Base-by-base conservation (phyloP, 2,113 vertebrate genomes). In the Rhinopomastus cyanomelas region DNA sequence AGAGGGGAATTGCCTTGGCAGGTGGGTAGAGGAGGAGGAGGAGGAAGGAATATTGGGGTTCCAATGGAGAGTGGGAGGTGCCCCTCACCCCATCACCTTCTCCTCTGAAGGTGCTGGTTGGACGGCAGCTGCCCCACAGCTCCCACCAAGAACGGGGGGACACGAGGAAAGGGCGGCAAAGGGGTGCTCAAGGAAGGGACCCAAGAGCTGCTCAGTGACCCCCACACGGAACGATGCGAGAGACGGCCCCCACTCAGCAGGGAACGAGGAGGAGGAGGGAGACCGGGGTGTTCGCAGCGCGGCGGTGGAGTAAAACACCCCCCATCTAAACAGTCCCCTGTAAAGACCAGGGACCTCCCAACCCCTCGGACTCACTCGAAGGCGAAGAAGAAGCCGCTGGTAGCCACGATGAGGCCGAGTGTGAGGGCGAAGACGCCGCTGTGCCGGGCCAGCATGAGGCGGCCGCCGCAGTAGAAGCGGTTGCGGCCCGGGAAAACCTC, bases 351-450 rank as follows among this genome's bases (percentile, higher is more conserved):
- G 34, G 18, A 16, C 19, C 55, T 61, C 80, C 61, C 30, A 14
- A 46, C 21, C 59, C 75, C 60, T 6, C 39, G 17, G 27, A 98
- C 99, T 99, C 96, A 99, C 99, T 99, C 98, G 94, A 98, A 99
- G 93, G 98, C 97, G 96, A 99, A 99, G 97, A 99, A 99, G 97
- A 99, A 98, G 94, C 97, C 96, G 95, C 98, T 98, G 78, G 98
- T 99, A 96, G 97, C 93, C 94, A 99, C 94, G 96, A 99, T 98
- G 96, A 99, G 98, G 95, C 98, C 98, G 94, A 99, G 97, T 37
- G 99, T 99, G 96, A 99, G 96, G 29, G 97, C 98, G 80, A 99
- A 98, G 88, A 99, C 98, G 32, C 99, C 98, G 91, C 97, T 98
- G 96, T 99, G 98, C 72, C 98, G 97, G 36, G 98, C 97, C 74